phyloP scores from a whole-genome alignment of 1,140 invertebrate species.

The Drosophila hydei region DNA sequence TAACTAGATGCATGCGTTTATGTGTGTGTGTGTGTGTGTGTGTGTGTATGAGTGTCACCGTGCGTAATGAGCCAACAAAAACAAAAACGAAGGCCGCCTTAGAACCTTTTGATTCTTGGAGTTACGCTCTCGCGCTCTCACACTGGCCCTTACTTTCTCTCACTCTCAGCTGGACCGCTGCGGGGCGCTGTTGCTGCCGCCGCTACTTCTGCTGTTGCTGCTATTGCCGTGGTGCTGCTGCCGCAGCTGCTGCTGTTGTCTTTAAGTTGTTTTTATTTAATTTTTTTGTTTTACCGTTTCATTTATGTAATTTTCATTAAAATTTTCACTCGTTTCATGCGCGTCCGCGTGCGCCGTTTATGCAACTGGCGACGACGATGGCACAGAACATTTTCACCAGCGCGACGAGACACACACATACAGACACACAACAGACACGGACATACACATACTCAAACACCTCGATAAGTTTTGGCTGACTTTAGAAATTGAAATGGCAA shows the following conservation, averaged over 20 bases:
- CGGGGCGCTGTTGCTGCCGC: constrained; percentile 29
- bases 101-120: constrained; percentile 26
- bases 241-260: constrained; percentile 13
- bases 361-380: constrained; percentile 45
- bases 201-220: constrained; percentile 11
- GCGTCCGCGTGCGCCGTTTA: constrained; percentile 54
- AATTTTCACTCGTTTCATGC: constrained; percentile 43
- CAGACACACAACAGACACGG: constrained; percentile 16
- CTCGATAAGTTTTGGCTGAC: constrained; percentile 45
- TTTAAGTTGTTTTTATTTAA: constrained; percentile 3
- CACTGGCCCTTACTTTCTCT: background rate
- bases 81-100: constrained; percentile 8
- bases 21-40: background rate
- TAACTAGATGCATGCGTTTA: background rate
- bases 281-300: constrained; percentile 27
- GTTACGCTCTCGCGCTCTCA: constrained; percentile 7
- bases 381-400: constrained; percentile 46
- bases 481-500: constrained; percentile 52
- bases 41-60: constrained; percentile 5
- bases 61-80: constrained; percentile 22
- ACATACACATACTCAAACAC: constrained; percentile 10
- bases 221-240: constrained; percentile 3
- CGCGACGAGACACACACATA: constrained; percentile 39
- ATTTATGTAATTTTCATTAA: constrained; percentile 52
- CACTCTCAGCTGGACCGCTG: constrained; percentile 29